phyloP scores from a whole-genome alignment of 2,888 invertebrate species.

The Andrena marginata region DNA sequence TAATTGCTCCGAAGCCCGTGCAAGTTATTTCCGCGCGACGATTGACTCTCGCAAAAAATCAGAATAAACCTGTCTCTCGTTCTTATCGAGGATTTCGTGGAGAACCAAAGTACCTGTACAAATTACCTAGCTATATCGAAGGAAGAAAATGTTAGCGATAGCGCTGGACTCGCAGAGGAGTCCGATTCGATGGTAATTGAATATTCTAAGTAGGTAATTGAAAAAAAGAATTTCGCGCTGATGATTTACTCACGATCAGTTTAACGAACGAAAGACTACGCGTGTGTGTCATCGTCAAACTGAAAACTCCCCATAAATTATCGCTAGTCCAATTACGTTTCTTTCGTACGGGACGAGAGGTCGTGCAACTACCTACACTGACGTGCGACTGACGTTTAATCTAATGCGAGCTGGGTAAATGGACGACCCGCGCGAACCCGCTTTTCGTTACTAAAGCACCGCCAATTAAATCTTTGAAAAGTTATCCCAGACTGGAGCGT shows the following conservation, averaged over 20 bases:
- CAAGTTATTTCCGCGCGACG: not conserved
- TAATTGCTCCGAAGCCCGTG: not conserved
- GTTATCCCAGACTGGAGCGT: not conserved
- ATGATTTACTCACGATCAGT: not conserved
- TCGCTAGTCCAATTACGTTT: conserved; percentile 24
- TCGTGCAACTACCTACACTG: not conserved
- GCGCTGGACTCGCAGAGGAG: not conserved
- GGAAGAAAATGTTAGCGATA: too few species aligned
- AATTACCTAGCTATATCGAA: not conserved
- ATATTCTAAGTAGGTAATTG: too few species aligned
- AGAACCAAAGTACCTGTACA: not conserved
- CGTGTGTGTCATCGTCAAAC: conserved; percentile 24
- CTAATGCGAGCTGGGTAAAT: not conserved
- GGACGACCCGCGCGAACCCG: not conserved
- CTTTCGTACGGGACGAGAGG: conserved; percentile 9
- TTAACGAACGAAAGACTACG: conserved; percentile 25
- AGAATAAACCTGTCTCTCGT: too few species aligned
- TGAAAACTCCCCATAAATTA: conserved; percentile 27
- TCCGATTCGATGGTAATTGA: not conserved
- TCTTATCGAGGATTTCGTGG: not conserved
- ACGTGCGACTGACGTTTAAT: conserved; percentile 37
- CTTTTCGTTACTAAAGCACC: conserved; percentile 15
- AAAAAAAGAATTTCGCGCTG: conserved; percentile 9
- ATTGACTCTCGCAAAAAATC: not conserved
- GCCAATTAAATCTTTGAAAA: conserved; percentile 40